A percentile compares a stretch with the other conserved stretches of the same genome.
Evolutionary conservation across 2,797 vertebrate species (phyloP).

Genomic region (Sebastiscus albofasciatus): DNA sequence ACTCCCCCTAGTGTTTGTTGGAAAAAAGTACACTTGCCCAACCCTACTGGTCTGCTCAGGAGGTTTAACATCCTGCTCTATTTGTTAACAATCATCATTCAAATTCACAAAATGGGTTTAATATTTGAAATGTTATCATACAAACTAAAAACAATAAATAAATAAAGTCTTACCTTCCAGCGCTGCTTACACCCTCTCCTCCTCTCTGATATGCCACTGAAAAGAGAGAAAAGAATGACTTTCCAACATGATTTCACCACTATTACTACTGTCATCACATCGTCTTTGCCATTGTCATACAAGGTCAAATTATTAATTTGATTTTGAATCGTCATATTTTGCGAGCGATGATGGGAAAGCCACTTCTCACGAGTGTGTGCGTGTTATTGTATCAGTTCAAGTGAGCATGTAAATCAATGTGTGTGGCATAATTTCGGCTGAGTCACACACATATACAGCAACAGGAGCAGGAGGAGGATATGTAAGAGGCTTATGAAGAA

Average conservation of each 20-base stretch:
- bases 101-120: neutral
- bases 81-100: neutral
- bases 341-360: neutral
- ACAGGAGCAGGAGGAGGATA: slow-evolving; percentile 47
- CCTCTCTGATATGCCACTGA: slow-evolving; percentile 98
- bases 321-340: neutral
- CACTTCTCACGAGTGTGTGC: neutral
- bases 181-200: slow-evolving; percentile 96
- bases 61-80: neutral
- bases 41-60: neutral
- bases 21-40: slow-evolving; percentile 43
- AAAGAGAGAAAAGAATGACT: slow-evolving; percentile 38
- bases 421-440: slow-evolving; percentile 44
- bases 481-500: slow-evolving; percentile 78
- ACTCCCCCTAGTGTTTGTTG: slow-evolving; percentile 88
- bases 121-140: neutral
- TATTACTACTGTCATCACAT: neutral
- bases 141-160: neutral
- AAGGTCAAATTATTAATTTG: slow-evolving; percentile 15
- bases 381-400: slow-evolving; percentile 8
- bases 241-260: neutral
- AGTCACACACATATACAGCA: slow-evolving; percentile 31
- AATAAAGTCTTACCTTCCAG: slow-evolving; percentile 90
- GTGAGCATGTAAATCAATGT: slow-evolving; percentile 33
- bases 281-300: neutral